Conservation (phyloP, 2,113 vertebrate species). For the Corythaeola cristata region DNA sequence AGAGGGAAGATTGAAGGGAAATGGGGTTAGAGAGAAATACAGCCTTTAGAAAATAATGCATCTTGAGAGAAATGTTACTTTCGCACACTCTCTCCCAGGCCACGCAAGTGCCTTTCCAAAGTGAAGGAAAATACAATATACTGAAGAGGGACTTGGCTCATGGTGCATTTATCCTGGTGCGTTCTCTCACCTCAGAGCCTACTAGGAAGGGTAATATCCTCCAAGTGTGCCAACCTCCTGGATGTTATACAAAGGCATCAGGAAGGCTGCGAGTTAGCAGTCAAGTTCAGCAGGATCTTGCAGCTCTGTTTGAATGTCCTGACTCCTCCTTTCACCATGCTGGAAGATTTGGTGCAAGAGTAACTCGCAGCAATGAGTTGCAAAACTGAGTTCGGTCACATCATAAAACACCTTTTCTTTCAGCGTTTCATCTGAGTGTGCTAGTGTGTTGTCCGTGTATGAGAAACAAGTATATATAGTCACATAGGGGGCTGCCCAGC, state of each 20-base stretch:
- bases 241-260: background rate
- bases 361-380: background rate
- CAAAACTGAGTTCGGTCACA: background rate
- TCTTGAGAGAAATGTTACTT: background rate
- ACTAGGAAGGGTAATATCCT: background rate
- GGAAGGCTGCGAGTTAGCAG: background rate
- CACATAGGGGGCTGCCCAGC: background rate
- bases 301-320: rapidly evolving
- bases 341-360: background rate
- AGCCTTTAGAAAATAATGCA: background rate
- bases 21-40: background rate
- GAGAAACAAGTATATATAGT: background rate
- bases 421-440: background rate
- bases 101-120: background rate
- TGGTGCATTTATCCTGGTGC: background rate
- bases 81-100: background rate
- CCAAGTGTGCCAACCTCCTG: background rate
- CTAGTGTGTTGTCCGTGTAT: background rate
- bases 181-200: background rate
- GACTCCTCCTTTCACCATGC: background rate
- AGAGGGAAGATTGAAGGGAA: background rate
- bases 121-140: background rate
- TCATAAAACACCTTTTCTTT: background rate
- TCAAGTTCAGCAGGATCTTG: background rate
- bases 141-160: background rate